Percentiles rank a stretch among this genome's conserved stretches.
Conservation (phyloP, 2,113 vertebrate species). For the Pionites leucogaster region DNA sequence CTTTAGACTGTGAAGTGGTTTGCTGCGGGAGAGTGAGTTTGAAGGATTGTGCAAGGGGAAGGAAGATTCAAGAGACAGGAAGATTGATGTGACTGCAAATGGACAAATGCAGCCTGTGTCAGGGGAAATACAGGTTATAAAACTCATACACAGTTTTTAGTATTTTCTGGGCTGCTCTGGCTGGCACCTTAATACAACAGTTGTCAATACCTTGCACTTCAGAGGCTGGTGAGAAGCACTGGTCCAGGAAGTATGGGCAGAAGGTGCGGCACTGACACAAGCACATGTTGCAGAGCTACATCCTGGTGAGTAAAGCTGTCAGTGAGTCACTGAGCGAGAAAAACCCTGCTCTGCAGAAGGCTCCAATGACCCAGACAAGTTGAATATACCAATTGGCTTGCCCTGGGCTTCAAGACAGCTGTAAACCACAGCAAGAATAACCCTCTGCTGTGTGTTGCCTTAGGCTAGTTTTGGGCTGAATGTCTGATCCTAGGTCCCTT, state of each 20-base stretch:
- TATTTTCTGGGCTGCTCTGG: not conserved
- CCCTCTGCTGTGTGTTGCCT: not conserved
- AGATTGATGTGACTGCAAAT: not conserved
- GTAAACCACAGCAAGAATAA: not conserved
- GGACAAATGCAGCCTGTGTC: not conserved
- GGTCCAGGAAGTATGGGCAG: not conserved
- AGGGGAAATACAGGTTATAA: not conserved
- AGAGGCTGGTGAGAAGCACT: not conserved
- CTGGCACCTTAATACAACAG: not conserved
- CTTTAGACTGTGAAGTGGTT: not conserved
- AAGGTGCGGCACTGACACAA: not conserved
- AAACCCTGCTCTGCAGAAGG: not conserved
- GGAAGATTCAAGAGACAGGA: not conserved
- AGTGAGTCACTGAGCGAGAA: accelerated
- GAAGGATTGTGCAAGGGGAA: not conserved
- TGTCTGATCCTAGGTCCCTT: not conserved
- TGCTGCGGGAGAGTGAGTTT: not conserved
- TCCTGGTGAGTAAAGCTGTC: not conserved
- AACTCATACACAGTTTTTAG: accelerated
- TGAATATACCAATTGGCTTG: not conserved
- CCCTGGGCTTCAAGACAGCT: not conserved
- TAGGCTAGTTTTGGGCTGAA: not conserved
- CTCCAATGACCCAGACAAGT: not conserved
- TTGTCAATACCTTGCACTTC: accelerated
- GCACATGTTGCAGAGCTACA: not conserved